Conservation (phyloP, 2,888 invertebrate species). For the Bombylius discolor region DNA sequence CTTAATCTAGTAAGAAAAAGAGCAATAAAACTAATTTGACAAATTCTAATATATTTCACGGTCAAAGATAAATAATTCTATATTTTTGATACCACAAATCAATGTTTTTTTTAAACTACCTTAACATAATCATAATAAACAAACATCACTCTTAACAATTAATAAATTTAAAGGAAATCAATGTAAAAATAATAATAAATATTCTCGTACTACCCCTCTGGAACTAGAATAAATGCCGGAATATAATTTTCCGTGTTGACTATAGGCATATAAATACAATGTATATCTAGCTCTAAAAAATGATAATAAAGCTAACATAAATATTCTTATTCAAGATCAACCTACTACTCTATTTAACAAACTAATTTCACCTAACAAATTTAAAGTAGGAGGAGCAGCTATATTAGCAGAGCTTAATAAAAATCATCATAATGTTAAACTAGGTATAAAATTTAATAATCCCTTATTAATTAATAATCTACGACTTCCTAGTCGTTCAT, state of each 20-base stretch:
- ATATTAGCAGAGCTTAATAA: constrained; percentile 50
- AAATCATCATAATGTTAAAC: constrained; percentile 51
- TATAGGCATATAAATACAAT: constrained; percentile 48
- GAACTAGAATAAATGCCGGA: constrained; percentile 40
- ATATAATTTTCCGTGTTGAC: constrained; percentile 47
- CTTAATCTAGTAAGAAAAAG: constrained; percentile 38
- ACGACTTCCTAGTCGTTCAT: constrained; percentile 48
- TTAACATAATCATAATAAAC: constrained; percentile 43
- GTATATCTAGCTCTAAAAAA: constrained; percentile 55
- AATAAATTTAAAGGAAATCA: constrained; percentile 50
- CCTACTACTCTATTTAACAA: constrained; percentile 46
- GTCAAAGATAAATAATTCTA: constrained; percentile 40
- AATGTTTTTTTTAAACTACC: constrained; percentile 57
- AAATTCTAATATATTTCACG: constrained; percentile 40
- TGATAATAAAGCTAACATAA: constrained; percentile 43
- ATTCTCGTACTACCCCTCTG: constrained; percentile 41
- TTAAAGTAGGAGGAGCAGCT: constrained; percentile 51
- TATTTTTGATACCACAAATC: constrained; percentile 53
- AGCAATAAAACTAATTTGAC: constrained; percentile 40
- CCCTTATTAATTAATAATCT: constrained; percentile 51
- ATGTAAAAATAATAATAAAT: constrained; percentile 48
- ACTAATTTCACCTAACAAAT: constrained; percentile 50
- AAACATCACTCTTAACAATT: constrained; percentile 42
- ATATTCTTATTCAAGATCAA: constrained; percentile 39
- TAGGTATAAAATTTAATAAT: constrained; percentile 45